Conservation (phyloP, 2,797 vertebrate genomes). For the Sebastes baramenuke region DNA sequence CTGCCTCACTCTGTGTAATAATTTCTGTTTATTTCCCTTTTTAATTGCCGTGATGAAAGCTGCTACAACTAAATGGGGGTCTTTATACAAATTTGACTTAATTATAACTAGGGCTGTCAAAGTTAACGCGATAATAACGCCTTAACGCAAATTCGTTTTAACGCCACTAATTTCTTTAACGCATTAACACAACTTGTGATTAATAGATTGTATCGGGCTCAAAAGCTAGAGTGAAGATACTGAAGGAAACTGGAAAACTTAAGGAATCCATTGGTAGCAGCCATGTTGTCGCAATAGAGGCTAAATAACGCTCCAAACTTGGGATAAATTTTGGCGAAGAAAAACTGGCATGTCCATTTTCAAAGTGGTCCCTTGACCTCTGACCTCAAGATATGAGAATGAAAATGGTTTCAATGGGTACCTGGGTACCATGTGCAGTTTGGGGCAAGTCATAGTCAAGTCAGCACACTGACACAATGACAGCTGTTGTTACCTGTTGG, state of each 20-base stretch:
- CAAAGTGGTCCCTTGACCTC: neutral
- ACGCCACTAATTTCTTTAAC: neutral
- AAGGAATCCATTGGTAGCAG: neutral
- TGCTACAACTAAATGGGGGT: neutral
- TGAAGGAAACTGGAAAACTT: neutral
- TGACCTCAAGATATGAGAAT: neutral
- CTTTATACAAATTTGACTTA: neutral
- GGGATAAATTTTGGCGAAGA: too few species aligned
- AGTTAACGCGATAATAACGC: neutral
- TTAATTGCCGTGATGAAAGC: neutral
- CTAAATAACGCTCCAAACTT: neutral
- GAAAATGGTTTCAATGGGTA: neutral
- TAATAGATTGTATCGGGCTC: too few species aligned
- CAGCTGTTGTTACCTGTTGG: too few species aligned
- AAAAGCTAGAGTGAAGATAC: neutral
- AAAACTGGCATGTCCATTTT: neutral
- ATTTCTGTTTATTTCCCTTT: neutral
- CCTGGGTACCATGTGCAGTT: too few species aligned
- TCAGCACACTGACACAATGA: neutral
- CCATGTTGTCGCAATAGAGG: neutral
- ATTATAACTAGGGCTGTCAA: neutral
- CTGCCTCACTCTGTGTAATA: neutral
- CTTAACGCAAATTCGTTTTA: neutral
- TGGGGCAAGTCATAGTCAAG: neutral
- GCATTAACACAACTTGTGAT: neutral